Evolutionary conservation across 2,888 invertebrate species (phyloP).

Genomic region (Watsonalla cultraria): DNA sequence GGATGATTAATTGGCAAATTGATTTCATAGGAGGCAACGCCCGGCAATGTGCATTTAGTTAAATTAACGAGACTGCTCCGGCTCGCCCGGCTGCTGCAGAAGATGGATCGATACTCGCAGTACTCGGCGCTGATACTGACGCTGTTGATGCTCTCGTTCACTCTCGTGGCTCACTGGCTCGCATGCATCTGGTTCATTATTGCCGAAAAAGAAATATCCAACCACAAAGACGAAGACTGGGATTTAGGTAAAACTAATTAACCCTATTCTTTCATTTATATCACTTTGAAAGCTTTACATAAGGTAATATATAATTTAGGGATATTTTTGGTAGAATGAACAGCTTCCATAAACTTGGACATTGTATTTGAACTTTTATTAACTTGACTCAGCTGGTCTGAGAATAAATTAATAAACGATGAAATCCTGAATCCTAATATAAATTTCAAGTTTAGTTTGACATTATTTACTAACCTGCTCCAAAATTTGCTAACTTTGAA

Average conservation of each 20-base stretch:
- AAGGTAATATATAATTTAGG: too few species aligned
- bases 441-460: too few species aligned
- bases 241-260: slow-evolving; percentile 83
- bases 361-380: too few species aligned
- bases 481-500: too few species aligned
- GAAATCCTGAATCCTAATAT: too few species aligned
- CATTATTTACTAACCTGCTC: too few species aligned
- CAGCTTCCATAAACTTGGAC: too few species aligned
- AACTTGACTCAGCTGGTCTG: too few species aligned
- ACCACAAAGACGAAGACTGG: slow-evolving; percentile 84
- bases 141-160: slow-evolving; percentile 95
- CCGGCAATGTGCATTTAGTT: slow-evolving; percentile 91
- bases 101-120: slow-evolving; percentile 97
- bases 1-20: slow-evolving; percentile 1
- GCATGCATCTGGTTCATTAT: slow-evolving; percentile 98
- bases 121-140: slow-evolving; percentile 97
- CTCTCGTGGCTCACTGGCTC: slow-evolving; percentile 96
- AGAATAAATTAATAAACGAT: too few species aligned
- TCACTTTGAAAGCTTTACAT: background rate
- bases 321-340: too few species aligned
- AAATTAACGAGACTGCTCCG: slow-evolving; percentile 94
- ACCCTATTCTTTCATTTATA: background rate
- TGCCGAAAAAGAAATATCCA: slow-evolving; percentile 92
- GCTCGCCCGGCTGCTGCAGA: slow-evolving; percentile 93
- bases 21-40: slow-evolving; percentile 81